These are phyloP conservation scores for Lepilemur ruficaudatus DNA, from an alignment of 2,797 vertebrate species.

Conservation along the genomic window DNA sequence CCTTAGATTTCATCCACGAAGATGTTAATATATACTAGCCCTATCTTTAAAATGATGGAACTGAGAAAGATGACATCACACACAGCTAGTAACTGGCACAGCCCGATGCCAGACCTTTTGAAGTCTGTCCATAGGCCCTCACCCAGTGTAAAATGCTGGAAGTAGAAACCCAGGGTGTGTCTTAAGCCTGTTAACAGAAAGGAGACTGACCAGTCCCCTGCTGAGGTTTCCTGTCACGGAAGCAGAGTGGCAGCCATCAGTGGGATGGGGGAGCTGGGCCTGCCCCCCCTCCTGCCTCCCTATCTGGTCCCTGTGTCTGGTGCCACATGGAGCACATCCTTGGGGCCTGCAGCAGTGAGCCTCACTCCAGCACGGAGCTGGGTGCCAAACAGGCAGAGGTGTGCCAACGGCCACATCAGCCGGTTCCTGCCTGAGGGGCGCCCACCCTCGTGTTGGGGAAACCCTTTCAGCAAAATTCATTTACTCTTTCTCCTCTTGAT, in stretches of 20 bases:
- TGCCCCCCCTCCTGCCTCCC: not conserved
- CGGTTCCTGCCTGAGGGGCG: constrained; percentile 49
- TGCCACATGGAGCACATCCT: constrained; percentile 66
- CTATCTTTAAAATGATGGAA: not conserved
- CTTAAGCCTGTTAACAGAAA: not conserved
- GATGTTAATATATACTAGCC: not conserved
- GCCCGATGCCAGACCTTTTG: not conserved
- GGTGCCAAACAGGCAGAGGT: constrained; percentile 78
- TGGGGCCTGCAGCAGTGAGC: constrained; percentile 60
- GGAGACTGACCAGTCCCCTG: not conserved
- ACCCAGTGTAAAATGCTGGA: not conserved
- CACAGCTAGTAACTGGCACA: not conserved
- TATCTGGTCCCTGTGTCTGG: constrained; percentile 39
- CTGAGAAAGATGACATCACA: not conserved
- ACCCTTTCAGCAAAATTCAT: not conserved
- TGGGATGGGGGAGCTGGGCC: not conserved
- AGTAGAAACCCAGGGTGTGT: not conserved
- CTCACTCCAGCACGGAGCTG: constrained; percentile 74
- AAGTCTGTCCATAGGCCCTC: not conserved
- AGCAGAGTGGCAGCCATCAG: rapidly evolving
- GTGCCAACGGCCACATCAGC: constrained; percentile 78
- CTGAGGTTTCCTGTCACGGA: not conserved
- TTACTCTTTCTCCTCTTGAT: not conserved
- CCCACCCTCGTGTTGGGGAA: not conserved
- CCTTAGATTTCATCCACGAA: not conserved